Percentiles rank a stretch among this genome's conserved stretches.
phyloP scores from a whole-genome alignment of 2,888 invertebrate genomes.

The Heliconius hortense region DNA sequence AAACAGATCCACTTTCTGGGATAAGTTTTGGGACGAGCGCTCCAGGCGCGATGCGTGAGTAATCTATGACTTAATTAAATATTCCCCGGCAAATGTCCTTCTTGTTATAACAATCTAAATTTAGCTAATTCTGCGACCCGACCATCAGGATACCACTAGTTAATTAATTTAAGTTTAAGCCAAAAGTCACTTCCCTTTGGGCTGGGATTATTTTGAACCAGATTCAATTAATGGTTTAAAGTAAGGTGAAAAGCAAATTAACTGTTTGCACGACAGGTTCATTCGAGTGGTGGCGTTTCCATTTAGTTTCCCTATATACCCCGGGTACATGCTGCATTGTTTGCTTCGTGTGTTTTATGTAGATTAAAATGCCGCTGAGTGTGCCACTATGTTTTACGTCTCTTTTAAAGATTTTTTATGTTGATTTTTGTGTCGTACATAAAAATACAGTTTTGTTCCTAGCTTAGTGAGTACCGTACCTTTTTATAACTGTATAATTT shows the following conservation, averaged over 20 bases:
- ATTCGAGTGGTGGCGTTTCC: constrained; percentile 21
- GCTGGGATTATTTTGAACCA: constrained; percentile 7
- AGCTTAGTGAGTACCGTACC: too few species aligned
- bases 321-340: constrained; percentile 19
- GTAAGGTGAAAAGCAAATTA: constrained; percentile 13
- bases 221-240: constrained; percentile 7
- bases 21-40: constrained; percentile 89
- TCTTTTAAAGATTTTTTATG: not conserved
- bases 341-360: constrained; percentile 21
- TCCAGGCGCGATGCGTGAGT: constrained; percentile 87
- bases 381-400: constrained; percentile 1
- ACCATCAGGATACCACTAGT: constrained; percentile 5
- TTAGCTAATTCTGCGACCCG: not conserved
- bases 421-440: not conserved
- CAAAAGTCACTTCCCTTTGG: constrained; percentile 6
- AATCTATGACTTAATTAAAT: constrained; percentile 29
- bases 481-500: too few species aligned
- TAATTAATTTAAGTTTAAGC: constrained; percentile 6
- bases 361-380: constrained; percentile 7
- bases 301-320: constrained; percentile 17
- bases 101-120: constrained; percentile 19
- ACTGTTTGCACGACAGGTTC: constrained; percentile 14
- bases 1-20: constrained; percentile 91
- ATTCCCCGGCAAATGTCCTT: constrained; percentile 6
- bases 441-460: too few species aligned